These are phyloP conservation scores for Drosophila barbarae DNA, from an alignment of 2,888 invertebrate species.

Conservation along the genomic window DNA sequence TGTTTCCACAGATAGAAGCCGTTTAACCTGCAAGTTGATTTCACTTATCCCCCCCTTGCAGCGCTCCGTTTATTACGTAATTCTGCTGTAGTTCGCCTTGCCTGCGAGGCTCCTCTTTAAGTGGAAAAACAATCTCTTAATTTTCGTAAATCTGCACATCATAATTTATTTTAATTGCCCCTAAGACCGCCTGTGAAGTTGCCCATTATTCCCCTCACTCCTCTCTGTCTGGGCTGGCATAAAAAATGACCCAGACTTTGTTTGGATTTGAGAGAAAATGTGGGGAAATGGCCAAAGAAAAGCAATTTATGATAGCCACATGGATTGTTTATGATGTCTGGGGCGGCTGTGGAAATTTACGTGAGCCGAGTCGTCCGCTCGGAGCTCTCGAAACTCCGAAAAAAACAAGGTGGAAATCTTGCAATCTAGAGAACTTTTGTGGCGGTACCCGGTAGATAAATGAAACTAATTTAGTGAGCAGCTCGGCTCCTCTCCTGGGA, in stretches of 20 bases:
- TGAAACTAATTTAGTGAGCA: conserved; percentile 71
- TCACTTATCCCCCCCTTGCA: conserved; percentile 69
- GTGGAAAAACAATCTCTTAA: conserved; percentile 71
- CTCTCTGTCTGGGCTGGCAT: conserved; percentile 33
- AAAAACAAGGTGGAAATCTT: conserved; percentile 13
- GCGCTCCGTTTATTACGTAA: conserved; percentile 43
- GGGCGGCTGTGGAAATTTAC: conserved; percentile 59
- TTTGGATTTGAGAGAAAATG: conserved; percentile 35
- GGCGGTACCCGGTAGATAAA: conserved; percentile 51
- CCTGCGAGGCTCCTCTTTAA: conserved; percentile 19
- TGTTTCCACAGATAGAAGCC: conserved; percentile 29
- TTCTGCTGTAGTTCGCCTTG: conserved; percentile 31
- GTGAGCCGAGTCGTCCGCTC: conserved; percentile 47
- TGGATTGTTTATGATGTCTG: conserved; percentile 73
- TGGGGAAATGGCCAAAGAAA: conserved; percentile 39
- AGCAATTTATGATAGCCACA: conserved; percentile 69
- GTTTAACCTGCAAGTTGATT: conserved; percentile 74
- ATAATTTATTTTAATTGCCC: conserved; percentile 79
- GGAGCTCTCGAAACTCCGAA: conserved; percentile 2
- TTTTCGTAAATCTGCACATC: conserved; percentile 78
- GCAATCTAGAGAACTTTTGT: conserved; percentile 48
- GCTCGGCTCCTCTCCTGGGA: conserved; percentile 38
- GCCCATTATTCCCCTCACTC: conserved; percentile 26
- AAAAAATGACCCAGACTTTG: conserved; percentile 62
- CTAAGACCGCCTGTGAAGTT: conserved; percentile 50